These are phyloP conservation scores for Cephus pygmeus DNA, from an alignment of 2,888 invertebrate species.

Conservation along the genomic window DNA sequence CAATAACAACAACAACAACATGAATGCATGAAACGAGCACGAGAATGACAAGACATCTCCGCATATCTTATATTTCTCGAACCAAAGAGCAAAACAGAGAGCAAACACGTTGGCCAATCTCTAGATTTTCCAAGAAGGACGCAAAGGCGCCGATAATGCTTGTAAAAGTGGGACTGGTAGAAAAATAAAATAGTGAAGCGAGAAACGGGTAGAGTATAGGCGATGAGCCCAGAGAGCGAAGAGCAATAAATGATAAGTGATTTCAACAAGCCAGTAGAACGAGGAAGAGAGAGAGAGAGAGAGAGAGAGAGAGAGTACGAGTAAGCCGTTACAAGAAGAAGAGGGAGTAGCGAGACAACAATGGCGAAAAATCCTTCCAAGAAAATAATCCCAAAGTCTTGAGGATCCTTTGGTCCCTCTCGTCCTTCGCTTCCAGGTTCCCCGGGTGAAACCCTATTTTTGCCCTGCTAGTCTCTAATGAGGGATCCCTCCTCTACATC, in stretches of 20 bases:
- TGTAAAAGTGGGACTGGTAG: neutral
- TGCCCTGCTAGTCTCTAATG: neutral
- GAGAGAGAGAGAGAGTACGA: neutral
- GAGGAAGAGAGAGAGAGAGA: neutral
- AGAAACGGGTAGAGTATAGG: neutral
- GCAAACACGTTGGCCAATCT: neutral
- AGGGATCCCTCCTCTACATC: neutral
- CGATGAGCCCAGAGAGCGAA: neutral
- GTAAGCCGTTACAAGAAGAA: neutral
- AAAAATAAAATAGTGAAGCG: neutral
- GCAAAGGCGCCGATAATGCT: neutral
- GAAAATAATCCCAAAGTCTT: neutral
- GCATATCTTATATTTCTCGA: neutral
- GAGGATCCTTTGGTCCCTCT: neutral
- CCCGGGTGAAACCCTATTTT: neutral
- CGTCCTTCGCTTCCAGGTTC: neutral
- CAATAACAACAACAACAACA: neutral
- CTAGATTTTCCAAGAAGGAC: neutral
- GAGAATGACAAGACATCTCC: neutral
- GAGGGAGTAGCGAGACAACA: neutral
- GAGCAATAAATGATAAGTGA: neutral
- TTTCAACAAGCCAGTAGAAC: neutral
- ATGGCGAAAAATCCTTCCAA: neutral
- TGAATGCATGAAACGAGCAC: neutral
- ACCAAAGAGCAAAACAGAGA: neutral